Conservation (phyloP, 2,888 invertebrate species). For the Drosophila mimica region DNA sequence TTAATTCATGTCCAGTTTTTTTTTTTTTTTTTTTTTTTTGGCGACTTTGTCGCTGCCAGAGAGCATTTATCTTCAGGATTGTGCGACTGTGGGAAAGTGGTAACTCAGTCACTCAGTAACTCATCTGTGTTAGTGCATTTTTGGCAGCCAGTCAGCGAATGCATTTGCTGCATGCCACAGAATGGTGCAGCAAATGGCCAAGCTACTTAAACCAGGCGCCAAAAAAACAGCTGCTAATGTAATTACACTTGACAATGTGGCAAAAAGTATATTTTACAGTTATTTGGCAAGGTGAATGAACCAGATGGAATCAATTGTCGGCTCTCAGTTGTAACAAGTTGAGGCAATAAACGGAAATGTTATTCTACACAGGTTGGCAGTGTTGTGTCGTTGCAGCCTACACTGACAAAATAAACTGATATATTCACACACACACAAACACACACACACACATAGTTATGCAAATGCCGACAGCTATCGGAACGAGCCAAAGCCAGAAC, state of each 20-base stretch:
- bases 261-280: neutral
- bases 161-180: conserved; percentile 65
- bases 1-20: conserved; percentile 70
- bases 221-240: conserved; percentile 64
- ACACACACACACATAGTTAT: conserved; percentile 47
- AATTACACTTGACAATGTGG: conserved; percentile 50
- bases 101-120: conserved; percentile 40
- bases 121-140: conserved; percentile 73
- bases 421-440: conserved; percentile 46
- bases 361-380: conserved; percentile 39
- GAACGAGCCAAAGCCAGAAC: conserved; percentile 17
- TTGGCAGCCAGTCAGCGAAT: conserved; percentile 65
- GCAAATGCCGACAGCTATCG: conserved; percentile 49
- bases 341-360: conserved; percentile 26
- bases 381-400: conserved; percentile 2
- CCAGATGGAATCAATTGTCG: conserved; percentile 18
- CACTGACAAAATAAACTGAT: conserved; percentile 44
- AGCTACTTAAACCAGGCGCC: conserved; percentile 61
- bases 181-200: conserved; percentile 45
- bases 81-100: neutral
- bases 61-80: conserved; percentile 41
- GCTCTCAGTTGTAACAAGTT: neutral
- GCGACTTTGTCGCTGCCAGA: conserved; percentile 29
- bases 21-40: conserved; percentile 15
- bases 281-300: conserved; percentile 65